Conservation (phyloP, 2,888 invertebrate genomes). For the Drosophila nr. medialis region DNA sequence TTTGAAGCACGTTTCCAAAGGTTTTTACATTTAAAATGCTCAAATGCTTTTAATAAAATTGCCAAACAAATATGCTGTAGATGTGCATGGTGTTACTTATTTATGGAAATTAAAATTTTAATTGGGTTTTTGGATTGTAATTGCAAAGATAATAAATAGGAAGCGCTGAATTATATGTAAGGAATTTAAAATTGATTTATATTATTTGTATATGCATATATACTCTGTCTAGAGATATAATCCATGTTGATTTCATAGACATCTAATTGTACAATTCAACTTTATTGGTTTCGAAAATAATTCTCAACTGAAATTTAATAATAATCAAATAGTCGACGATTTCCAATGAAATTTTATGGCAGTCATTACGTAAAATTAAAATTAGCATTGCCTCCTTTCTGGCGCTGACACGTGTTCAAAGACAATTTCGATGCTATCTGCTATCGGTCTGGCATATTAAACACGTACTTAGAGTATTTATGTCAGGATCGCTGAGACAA, state of each 20-base stretch:
- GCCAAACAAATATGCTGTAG: constrained; percentile 53
- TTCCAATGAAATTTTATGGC: constrained; percentile 45
- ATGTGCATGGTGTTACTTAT: constrained; percentile 34
- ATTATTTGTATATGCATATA: neutral
- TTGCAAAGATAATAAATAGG: constrained; percentile 15
- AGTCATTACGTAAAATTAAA: constrained; percentile 52
- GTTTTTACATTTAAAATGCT: constrained; percentile 65
- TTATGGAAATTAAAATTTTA: constrained; percentile 56
- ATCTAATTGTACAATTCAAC: constrained; percentile 8
- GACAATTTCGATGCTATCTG: constrained; percentile 57
- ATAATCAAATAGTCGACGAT: constrained; percentile 27
- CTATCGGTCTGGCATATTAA: constrained; percentile 64
- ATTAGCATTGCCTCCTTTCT: constrained; percentile 38
- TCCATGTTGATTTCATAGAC: neutral
- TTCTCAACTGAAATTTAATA: constrained; percentile 9
- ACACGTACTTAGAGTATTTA: constrained; percentile 73
- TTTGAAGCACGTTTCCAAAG: constrained; percentile 62
- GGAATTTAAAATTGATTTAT: neutral
- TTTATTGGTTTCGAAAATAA: constrained; percentile 35
- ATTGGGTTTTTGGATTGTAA: constrained; percentile 50
- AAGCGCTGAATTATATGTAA: neutral
- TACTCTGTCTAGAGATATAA: neutral
- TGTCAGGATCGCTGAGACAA: constrained; percentile 51
- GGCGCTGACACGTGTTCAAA: constrained; percentile 63
- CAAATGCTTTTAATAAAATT: constrained; percentile 64